These are phyloP conservation scores for Ormyrus rosae DNA, from an alignment of 2,888 invertebrate species.

Conservation along the genomic window DNA sequence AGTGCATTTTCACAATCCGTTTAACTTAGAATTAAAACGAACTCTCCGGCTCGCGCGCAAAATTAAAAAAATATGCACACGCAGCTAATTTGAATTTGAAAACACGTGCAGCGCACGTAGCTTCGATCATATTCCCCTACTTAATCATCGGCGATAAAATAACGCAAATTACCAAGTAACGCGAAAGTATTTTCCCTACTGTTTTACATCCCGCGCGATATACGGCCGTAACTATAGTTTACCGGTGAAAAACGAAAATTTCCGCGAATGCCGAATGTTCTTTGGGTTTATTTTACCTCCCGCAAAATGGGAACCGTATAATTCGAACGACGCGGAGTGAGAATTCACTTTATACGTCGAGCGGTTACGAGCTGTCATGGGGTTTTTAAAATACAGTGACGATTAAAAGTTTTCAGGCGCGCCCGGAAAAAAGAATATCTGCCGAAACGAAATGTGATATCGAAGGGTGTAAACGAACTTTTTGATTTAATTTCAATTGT, in stretches of 20 bases:
- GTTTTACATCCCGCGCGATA: neutral
- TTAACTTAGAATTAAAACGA: constrained; percentile 15
- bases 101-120: constrained; percentile 14
- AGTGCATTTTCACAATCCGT: neutral
- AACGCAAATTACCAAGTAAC: constrained; percentile 9
- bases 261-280: constrained; percentile 9
- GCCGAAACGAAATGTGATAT: too few species aligned
- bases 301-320: neutral
- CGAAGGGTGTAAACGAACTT: too few species aligned
- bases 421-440: too few species aligned
- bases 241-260: constrained; percentile 23
- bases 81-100: constrained; percentile 41
- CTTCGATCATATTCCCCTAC: constrained; percentile 19
- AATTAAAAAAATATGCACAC: constrained; percentile 23
- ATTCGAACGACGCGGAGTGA: neutral
- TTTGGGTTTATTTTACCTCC: neutral
- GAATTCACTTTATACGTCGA: too few species aligned
- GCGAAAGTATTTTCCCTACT: constrained; percentile 20
- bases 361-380: too few species aligned
- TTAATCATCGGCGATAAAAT: constrained; percentile 38
- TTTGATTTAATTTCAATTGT: too few species aligned
- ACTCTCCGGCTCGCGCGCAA: neutral
- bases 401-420: too few species aligned
- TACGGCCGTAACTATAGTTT: constrained; percentile 7
- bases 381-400: too few species aligned